A percentile compares a stretch with the other conserved stretches of the same genome.
These are phyloP conservation scores for Cryptoblepharus egeriae DNA, from an alignment of 2,797 vertebrate genomes.

Conservation along the genomic window DNA sequence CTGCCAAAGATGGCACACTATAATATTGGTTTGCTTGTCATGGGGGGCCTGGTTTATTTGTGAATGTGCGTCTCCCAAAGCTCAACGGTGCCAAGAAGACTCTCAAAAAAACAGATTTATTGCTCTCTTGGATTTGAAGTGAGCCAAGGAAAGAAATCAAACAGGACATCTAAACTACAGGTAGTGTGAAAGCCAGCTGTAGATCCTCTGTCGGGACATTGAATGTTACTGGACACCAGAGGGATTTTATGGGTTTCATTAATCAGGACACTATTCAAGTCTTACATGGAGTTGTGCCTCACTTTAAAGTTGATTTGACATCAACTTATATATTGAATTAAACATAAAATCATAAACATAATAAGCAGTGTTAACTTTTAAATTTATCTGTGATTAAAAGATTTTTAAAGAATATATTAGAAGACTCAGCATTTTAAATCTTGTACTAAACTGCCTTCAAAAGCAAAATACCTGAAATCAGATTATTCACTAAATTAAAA, in stretches of 20 bases:
- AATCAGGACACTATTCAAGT: slow-evolving; percentile 39
- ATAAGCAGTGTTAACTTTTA: slow-evolving; percentile 59
- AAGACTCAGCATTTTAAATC: slow-evolving; percentile 37
- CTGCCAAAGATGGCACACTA: slow-evolving; percentile 26
- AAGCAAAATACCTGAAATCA: neutral
- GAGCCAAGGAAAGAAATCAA: slow-evolving; percentile 27
- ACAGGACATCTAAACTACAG: neutral
- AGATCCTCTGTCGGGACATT: neutral
- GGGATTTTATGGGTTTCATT: slow-evolving; percentile 16
- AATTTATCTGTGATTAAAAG: slow-evolving; percentile 59
- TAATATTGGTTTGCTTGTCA: neutral
- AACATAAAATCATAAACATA: too few relatives aligned
- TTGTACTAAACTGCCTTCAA: slow-evolving; percentile 43
- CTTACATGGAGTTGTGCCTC: slow-evolving; percentile 41
- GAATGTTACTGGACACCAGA: neutral
- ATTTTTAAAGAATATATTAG: slow-evolving; percentile 24
- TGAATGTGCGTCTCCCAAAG: slow-evolving; percentile 24
- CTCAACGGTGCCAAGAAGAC: neutral
- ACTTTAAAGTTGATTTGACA: slow-evolving; percentile 33
- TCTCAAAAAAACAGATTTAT: slow-evolving; percentile 18
- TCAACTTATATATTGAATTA: slow-evolving; percentile 19
- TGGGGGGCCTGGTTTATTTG: neutral
- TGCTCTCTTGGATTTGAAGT: slow-evolving; percentile 7
- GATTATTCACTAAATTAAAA: neutral
- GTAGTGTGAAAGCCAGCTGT: slow-evolving; percentile 31